Conservation (phyloP, 1,140 invertebrate species). For the Arion vulgaris region DNA sequence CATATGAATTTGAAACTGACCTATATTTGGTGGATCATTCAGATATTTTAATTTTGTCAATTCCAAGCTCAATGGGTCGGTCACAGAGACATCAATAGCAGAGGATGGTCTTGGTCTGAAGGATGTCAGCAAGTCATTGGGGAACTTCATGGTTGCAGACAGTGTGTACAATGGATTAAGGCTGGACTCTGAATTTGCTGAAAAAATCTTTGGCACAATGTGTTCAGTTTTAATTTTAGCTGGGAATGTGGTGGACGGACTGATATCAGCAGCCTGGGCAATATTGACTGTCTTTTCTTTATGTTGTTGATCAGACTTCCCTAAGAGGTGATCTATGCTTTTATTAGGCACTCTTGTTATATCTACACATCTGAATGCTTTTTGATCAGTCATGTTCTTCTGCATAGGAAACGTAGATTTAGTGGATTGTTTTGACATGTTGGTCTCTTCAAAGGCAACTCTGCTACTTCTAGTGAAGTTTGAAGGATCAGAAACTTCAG, state of each 20-base stretch:
- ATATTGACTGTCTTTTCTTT: too few species aligned
- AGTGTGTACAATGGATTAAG: background rate
- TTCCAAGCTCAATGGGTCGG: background rate
- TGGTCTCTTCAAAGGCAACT: background rate
- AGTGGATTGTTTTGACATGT: background rate
- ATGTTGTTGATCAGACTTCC: too few species aligned
- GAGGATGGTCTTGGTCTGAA: background rate
- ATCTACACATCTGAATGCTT: background rate
- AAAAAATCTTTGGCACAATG: slow-evolving; percentile 7
- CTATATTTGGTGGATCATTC: slow-evolving; percentile 53
- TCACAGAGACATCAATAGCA: background rate
- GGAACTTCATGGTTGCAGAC: background rate
- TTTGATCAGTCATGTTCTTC: background rate
- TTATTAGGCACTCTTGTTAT: background rate
- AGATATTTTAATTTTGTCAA: slow-evolving; percentile 34
- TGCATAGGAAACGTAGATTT: background rate
- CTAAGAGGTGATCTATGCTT: too few species aligned
- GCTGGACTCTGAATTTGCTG: background rate
- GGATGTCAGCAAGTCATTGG: background rate
- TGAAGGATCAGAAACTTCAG: too few species aligned
- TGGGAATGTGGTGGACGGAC: background rate
- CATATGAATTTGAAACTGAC: slow-evolving; percentile 42
- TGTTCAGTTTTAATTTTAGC: background rate
- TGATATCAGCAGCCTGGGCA: too few species aligned
- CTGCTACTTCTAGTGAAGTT: background rate